Conservation (phyloP, 2,113 vertebrate genomes). For the Rhinoderma darwinii region DNA sequence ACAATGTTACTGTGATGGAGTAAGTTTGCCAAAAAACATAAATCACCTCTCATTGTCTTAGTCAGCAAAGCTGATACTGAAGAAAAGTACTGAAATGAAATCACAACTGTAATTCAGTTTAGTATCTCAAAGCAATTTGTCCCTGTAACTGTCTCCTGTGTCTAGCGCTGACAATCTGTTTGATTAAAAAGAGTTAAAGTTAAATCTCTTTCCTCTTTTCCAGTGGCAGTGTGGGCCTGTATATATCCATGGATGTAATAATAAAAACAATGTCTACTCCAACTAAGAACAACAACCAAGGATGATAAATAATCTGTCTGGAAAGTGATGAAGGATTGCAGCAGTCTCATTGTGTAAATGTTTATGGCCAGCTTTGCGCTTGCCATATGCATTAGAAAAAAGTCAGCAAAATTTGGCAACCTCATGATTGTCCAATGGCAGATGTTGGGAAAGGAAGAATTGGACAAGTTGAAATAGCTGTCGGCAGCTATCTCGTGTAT, state of each 20-base stretch:
- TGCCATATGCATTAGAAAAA: not conserved
- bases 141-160: conserved; percentile 60
- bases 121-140: conserved; percentile 59
- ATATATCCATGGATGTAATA: not conserved
- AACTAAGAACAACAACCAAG: not conserved
- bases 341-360: not conserved
- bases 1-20: conserved; percentile 63
- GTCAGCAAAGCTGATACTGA: conserved; percentile 61
- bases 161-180: conserved; percentile 17
- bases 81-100: conserved; percentile 55
- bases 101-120: conserved; percentile 55
- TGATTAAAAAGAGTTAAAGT: conserved; percentile 44
- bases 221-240: conserved; percentile 2
- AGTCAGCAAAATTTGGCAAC: too few relatives aligned
- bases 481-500: too few relatives aligned
- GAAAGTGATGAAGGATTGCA: not conserved
- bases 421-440: not conserved
- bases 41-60: conserved; percentile 63
- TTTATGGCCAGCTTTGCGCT: not conserved
- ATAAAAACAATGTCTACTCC: not conserved
- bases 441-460: too few relatives aligned
- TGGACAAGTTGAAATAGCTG: too few relatives aligned
- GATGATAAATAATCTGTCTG: not conserved
- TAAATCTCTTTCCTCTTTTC: conserved; percentile 23
- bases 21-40: conserved; percentile 62